Percentiles rank a stretch among this genome's conserved stretches.
These are phyloP conservation scores for Zaprionus lineosus DNA, from an alignment of 2,888 invertebrate genomes.

Conservation along the genomic window DNA sequence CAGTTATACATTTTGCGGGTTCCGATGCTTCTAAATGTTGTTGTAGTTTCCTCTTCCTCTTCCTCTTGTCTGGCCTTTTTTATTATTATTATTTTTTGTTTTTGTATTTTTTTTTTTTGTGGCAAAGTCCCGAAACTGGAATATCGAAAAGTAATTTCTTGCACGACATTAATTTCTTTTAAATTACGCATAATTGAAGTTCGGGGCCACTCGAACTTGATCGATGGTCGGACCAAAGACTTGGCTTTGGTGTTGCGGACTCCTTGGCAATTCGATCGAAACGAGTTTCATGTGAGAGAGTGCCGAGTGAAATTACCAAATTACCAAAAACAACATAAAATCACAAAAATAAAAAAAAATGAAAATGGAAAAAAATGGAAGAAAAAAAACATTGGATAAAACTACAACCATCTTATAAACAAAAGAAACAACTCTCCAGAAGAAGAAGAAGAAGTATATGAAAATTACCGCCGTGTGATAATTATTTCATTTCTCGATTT, in stretches of 20 bases:
- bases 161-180: slow-evolving; percentile 79
- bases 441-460: no score
- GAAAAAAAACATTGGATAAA: slow-evolving; percentile 24
- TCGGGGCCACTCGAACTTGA: slow-evolving; percentile 66
- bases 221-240: slow-evolving; percentile 60
- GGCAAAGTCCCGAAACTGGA: slow-evolving; percentile 39
- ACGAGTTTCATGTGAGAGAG: slow-evolving; percentile 46
- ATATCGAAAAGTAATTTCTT: slow-evolving; percentile 72
- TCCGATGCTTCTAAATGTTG: slow-evolving; percentile 45
- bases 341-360: not conserved
- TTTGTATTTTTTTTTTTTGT: slow-evolving; percentile 5
- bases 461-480: slow-evolving; percentile 40
- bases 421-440: no score
- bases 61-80: not conserved
- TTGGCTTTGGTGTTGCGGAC: slow-evolving; percentile 12
- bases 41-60: slow-evolving; percentile 4
- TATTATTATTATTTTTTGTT: slow-evolving; percentile 3
- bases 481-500: slow-evolving; percentile 63
- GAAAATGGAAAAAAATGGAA: slow-evolving; percentile 10
- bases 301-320: slow-evolving; percentile 35
- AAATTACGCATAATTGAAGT: slow-evolving; percentile 78
- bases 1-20: slow-evolving; percentile 56
- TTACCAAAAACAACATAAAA: not conserved
- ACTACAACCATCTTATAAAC: no score
- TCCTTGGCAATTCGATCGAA: slow-evolving; percentile 31